A percentile compares a stretch with the other conserved stretches of the same genome.
Conservation (phyloP, 2,888 invertebrate genomes). For the Schizaphis graminum region DNA sequence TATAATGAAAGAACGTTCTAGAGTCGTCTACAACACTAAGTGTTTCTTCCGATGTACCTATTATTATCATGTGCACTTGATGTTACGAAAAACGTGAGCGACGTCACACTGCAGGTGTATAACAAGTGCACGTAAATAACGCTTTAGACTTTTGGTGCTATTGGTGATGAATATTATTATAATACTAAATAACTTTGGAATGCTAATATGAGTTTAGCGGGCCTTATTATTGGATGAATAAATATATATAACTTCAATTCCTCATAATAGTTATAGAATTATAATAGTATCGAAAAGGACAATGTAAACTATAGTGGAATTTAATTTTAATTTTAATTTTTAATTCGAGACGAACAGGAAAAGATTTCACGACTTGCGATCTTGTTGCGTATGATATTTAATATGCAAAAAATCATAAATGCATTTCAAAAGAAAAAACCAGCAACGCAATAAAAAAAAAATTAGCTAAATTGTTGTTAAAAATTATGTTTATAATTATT, state of each 20-base stretch:
- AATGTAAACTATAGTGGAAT: neutral
- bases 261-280: neutral
- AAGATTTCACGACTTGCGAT: neutral
- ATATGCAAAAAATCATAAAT: neutral
- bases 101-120: neutral
- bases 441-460: neutral
- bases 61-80: neutral
- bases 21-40: neutral
- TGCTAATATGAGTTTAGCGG: neutral
- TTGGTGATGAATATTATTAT: neutral
- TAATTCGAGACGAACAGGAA: neutral
- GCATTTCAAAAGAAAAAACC: neutral
- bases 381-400: too few relatives aligned
- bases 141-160: neutral
- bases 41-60: neutral
- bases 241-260: neutral
- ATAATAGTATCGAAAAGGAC: neutral
- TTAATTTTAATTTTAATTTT: neutral
- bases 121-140: neutral
- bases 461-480: conserved; percentile 34
- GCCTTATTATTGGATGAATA: neutral
- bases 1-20: conserved; percentile 4
- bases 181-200: neutral
- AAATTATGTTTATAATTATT: conserved; percentile 46
- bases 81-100: neutral